Base-by-base conservation (phyloP, 2,888 invertebrate genomes). In the Spialia ferax region DNA sequence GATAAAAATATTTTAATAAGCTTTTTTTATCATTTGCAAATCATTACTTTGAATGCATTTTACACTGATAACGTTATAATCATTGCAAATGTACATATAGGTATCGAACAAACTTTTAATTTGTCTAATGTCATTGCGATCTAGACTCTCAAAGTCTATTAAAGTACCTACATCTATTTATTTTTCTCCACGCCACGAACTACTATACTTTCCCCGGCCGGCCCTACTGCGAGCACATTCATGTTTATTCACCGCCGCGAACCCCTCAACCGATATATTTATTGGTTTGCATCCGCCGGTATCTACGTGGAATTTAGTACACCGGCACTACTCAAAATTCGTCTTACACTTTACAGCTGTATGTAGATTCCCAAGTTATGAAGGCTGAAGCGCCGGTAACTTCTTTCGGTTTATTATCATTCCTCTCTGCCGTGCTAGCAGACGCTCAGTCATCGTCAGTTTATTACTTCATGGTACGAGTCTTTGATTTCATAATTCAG, bases 291-390 rank as follows among this genome's bases (percentile, higher is more conserved):
- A 87, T 85, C 85, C 82, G 71, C 73, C 76, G 74, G 73, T 75
- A 75, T 75, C 82, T 84, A 85, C 85, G 87, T 84, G 85, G 85
- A 86, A 84, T 86, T 78, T 79, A 76, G 77, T 78, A 77, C 77
- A 77, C 72, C 74, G 79, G 73, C 72, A 76, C 78, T 73, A 76
- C 80, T 81, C 84, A 80, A 82, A 85, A 85, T 91, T 80, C 86
- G 82, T 90, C 89, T 86, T 83, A 79, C 82, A 86, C 79, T 91
- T 92, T 89, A 89, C 85, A 82, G 76, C 87, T 71, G 73, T 84
- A 87, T 80, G 86, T 79, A 85, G 83, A 84, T 83, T 72, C 38
- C 50, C 56, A 50, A 68, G 66, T 68, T 72, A 72, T 70, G 61
- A 45, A 69, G 59, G 29, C 55, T 52, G 52, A 20, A 11, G 57